Conservation (phyloP, 2,888 invertebrate genomes). For the Autographa gamma region DNA sequence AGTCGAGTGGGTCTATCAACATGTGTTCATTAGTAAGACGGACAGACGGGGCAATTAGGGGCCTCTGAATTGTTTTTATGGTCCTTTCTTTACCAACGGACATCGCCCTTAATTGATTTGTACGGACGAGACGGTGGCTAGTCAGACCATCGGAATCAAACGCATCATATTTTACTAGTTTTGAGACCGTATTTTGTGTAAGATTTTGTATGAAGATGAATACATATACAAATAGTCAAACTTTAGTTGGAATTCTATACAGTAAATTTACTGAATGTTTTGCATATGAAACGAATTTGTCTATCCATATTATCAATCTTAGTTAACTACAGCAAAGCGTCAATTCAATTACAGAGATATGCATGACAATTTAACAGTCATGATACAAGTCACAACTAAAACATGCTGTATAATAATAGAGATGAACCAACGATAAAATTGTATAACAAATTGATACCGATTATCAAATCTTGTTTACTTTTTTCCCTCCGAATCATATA, state of each 20-base stretch:
- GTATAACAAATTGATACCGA: constrained; percentile 33
- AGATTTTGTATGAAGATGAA: not conserved
- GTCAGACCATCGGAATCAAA: constrained; percentile 5
- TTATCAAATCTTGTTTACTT: constrained; percentile 35
- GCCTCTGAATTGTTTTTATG: constrained; percentile 69
- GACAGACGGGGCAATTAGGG: constrained; percentile 67
- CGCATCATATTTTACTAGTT: constrained; percentile 3
- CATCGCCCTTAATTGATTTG: constrained; percentile 66
- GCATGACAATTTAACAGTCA: not conserved
- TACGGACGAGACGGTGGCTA: constrained; percentile 25
- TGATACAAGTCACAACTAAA: not conserved
- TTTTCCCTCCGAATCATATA: constrained; percentile 25
- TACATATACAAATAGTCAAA: too few species aligned
- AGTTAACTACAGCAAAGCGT: too few species aligned
- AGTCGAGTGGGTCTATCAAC: constrained; percentile 56
- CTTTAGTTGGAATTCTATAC: too few species aligned
- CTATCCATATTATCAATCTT: too few species aligned
- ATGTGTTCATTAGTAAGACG: constrained; percentile 69
- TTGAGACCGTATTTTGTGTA: not conserved
- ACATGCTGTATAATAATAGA: constrained; percentile 3
- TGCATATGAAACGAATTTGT: too few species aligned
- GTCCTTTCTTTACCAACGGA: constrained; percentile 62
- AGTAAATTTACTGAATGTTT: too few species aligned
- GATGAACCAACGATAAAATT: constrained; percentile 16
- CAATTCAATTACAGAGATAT: not conserved